A percentile compares a stretch with the other conserved stretches of the same genome.
phyloP scores from a whole-genome alignment of 2,888 invertebrate species.

The Andrena bicolor region DNA sequence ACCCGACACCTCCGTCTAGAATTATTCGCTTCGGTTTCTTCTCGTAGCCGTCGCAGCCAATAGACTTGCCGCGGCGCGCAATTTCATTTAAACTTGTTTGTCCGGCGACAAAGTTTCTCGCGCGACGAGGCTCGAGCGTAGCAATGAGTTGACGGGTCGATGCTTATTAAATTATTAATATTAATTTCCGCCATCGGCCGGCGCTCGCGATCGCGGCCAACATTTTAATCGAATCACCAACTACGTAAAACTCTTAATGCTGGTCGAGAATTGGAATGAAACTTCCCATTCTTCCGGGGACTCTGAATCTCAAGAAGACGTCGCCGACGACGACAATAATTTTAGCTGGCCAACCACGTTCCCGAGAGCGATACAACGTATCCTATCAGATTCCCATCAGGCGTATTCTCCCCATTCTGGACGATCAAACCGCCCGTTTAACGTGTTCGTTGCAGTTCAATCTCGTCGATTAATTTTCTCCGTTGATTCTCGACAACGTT shows the following conservation, averaged over 20 bases:
- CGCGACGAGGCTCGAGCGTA: conserved; percentile 62
- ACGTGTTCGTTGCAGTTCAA: not conserved
- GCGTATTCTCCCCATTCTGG: not conserved
- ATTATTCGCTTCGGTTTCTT: conserved; percentile 37
- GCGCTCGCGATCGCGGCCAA: conserved; percentile 13
- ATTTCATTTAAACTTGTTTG: conserved; percentile 81
- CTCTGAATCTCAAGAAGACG: not conserved
- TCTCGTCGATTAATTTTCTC: conserved; percentile 14
- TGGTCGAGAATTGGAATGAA: not conserved
- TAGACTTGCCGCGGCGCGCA: conserved; percentile 62
- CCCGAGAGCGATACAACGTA: not conserved
- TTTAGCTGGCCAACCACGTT: not conserved
- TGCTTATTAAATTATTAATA: conserved; percentile 64
- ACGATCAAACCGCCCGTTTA: not conserved
- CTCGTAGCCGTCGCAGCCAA: conserved; percentile 7
- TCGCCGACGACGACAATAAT: not conserved
- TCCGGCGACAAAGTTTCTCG: conserved; percentile 65
- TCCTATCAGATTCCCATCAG: not conserved
- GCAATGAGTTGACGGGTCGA: conserved; percentile 26
- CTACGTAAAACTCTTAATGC: conserved; percentile 19
- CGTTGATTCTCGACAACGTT: not conserved
- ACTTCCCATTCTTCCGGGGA: not conserved
- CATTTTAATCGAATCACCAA: conserved; percentile 56
- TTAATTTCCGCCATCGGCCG: conserved; percentile 55
- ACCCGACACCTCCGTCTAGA: conserved; percentile 8